Evolutionary conservation across 2,888 invertebrate genomes (phyloP).

Genomic region (Hyposoter didymator): DNA sequence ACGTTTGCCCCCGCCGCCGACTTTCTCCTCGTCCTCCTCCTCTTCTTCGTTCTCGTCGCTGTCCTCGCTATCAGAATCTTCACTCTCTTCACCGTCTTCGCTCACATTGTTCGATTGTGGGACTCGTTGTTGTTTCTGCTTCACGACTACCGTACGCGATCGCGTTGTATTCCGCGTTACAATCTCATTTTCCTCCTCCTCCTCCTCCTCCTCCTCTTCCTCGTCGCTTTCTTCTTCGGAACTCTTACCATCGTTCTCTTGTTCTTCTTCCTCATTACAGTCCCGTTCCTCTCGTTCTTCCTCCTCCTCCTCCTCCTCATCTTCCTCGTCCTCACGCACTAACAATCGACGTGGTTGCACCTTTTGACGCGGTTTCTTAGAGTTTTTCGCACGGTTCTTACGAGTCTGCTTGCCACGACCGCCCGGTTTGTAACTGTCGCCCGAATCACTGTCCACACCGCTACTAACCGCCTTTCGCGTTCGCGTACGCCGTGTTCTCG

Average conservation of each 20-base stretch:
- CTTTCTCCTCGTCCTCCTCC: constrained; percentile 40
- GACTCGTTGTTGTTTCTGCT: constrained; percentile 10
- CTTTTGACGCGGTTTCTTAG: constrained; percentile 73
- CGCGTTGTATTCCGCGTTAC: constrained; percentile 73
- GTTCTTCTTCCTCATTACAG: constrained; percentile 50
- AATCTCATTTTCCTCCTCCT: constrained; percentile 68
- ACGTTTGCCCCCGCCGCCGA: constrained; percentile 33
- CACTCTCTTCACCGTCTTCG: constrained; percentile 70
- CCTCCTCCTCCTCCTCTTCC: constrained; percentile 65
- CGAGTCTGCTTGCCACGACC: constrained; percentile 79
- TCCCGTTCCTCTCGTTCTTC: constrained; percentile 72
- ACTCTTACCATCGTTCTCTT: constrained; percentile 60
- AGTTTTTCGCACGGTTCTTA: constrained; percentile 79
- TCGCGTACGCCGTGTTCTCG: constrained; percentile 75
- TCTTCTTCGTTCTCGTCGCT: constrained; percentile 51
- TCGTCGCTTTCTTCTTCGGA: constrained; percentile 66
- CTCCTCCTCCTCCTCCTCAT: constrained; percentile 65
- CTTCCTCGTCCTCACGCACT: constrained; percentile 75
- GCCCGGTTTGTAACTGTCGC: constrained; percentile 86
- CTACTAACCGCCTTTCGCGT: constrained; percentile 77
- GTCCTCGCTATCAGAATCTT: constrained; percentile 70
- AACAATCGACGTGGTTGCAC: constrained; percentile 72
- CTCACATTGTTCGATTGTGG: constrained; percentile 65
- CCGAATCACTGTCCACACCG: constrained; percentile 84
- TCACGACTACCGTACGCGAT: constrained; percentile 70